Base-by-base conservation (phyloP, 2,797 vertebrate genomes). In the Heliangelus exortis region DNA sequence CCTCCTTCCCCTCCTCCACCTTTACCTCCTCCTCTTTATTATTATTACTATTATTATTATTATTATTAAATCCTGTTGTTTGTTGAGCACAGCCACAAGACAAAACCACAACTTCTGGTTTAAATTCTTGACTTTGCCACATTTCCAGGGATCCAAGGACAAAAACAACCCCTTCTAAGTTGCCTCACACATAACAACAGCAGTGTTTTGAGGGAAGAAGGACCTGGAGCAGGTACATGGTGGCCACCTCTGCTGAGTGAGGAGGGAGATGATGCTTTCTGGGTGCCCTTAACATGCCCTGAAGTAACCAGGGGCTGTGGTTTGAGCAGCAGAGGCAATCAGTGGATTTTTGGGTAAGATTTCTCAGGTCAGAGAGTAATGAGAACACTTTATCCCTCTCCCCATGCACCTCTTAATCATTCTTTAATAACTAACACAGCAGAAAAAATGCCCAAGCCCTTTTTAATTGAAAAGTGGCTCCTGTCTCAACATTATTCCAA, bases 131-230 rank as follows among this genome's bases (percentile, higher is more conserved):
- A 71, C 71, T 79, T 87, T 62, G 41, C 21, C 61, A 39, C 43
- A 85, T 57, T 91, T 86, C 47, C 59, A 29, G 61, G 23, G 25
- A 75, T 48, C 74, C 19, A 1, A 21, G 17, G 57, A 22, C 48
- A 68, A 66, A 4, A 45, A 93, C 84, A 39, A 14, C 39, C 43
- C 50, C 68, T 95, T 86, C 29, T 74, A 86, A 78, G 72, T 92
- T 89, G 71, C 57, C 31, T 3, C 28, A 63, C 39, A 53, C 54
- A 61, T 82, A 90, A 96, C 81, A 91, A 93, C 92, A 78, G 90
- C 72, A 34, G 58, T 62, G 48, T 93, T 59, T 75, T 77, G 94
- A 92, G 78, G 72, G 91, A 92, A 84, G 17, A 33, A 89, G 90
- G 90, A 58, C 73, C 51, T 63, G 76, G 39, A 82, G 43, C 63